phyloP scores from a whole-genome alignment of 2,888 invertebrate genomes.

The Yponomeuta plumbellus region DNA sequence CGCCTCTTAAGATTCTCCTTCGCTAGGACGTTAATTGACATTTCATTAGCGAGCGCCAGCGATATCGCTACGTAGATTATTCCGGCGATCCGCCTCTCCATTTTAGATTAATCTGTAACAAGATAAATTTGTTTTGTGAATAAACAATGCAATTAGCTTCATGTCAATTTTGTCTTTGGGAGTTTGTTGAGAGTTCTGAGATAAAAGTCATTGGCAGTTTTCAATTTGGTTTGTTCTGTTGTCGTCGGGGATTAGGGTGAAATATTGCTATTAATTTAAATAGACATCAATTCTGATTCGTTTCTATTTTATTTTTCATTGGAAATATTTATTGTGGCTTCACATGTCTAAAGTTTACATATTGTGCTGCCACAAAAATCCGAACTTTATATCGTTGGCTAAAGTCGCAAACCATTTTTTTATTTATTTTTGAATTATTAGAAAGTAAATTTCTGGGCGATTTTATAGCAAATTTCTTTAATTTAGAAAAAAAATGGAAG shows the following conservation, averaged over 20 bases:
- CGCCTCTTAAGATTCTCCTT: slow-evolving; percentile 63
- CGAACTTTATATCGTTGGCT: too few species aligned
- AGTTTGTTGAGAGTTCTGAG: not conserved
- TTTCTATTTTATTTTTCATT: not conserved
- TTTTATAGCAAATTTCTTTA: too few species aligned
- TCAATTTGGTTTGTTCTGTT: not conserved
- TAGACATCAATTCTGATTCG: not conserved
- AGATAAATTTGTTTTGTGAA: slow-evolving; percentile 32
- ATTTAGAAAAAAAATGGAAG: too few species aligned
- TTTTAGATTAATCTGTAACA: slow-evolving; percentile 65
- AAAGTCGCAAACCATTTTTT: too few species aligned
- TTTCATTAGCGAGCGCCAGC: slow-evolving; percentile 64
- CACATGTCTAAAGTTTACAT: too few species aligned
- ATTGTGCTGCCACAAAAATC: too few species aligned
- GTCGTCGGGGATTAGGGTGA: not conserved
- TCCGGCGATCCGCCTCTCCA: slow-evolving; percentile 55
- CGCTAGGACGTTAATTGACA: slow-evolving; percentile 66
- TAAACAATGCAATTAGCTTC: slow-evolving; percentile 14
- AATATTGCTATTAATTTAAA: not conserved
- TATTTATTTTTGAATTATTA: too few species aligned
- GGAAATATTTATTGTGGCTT: too few species aligned
- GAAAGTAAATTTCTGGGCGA: too few species aligned
- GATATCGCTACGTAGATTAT: slow-evolving; percentile 63
- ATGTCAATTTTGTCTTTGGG: slow-evolving; percentile 8
- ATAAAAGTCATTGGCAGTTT: not conserved